Conservation (phyloP, 2,113 vertebrate species). For the Tenebrosternarchus preto region DNA sequence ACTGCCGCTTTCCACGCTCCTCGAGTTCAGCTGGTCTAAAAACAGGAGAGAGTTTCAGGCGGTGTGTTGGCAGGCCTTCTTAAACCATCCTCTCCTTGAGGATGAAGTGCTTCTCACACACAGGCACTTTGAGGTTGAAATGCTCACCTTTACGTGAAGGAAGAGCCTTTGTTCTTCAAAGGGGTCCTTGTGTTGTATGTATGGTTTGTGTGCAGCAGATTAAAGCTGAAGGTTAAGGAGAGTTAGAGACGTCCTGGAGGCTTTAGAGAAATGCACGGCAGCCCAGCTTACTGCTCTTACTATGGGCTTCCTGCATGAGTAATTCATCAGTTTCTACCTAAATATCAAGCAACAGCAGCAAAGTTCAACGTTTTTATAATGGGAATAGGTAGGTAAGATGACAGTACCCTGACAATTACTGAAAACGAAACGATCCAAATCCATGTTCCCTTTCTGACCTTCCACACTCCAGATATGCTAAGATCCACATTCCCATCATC, state of each 20-base stretch:
- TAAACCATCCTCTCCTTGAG: background rate
- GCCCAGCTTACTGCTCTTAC: background rate
- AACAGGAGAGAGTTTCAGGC: background rate
- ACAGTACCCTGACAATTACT: too few species aligned
- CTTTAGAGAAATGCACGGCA: background rate
- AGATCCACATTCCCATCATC: conserved; percentile 99
- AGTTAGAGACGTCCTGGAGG: background rate
- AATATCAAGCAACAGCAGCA: too few species aligned
- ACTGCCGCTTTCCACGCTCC: too few species aligned
- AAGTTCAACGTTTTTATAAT: too few species aligned
- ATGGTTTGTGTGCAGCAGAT: conserved; percentile 1
- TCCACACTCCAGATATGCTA: conserved; percentile 85
- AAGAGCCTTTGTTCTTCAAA: conserved; percentile 38
- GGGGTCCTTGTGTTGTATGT: background rate
- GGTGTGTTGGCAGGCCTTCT: background rate
- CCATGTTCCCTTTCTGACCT: background rate
- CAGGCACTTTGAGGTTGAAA: conserved; percentile 9
- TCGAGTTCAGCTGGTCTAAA: background rate
- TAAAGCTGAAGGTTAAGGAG: background rate
- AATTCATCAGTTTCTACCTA: background rate
- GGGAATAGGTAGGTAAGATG: too few species aligned
- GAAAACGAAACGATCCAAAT: background rate
- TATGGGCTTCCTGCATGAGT: background rate
- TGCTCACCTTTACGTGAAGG: background rate
- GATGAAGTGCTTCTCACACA: background rate